Conservation (phyloP, 2,888 invertebrate genomes). For the Pandemis heparana region DNA sequence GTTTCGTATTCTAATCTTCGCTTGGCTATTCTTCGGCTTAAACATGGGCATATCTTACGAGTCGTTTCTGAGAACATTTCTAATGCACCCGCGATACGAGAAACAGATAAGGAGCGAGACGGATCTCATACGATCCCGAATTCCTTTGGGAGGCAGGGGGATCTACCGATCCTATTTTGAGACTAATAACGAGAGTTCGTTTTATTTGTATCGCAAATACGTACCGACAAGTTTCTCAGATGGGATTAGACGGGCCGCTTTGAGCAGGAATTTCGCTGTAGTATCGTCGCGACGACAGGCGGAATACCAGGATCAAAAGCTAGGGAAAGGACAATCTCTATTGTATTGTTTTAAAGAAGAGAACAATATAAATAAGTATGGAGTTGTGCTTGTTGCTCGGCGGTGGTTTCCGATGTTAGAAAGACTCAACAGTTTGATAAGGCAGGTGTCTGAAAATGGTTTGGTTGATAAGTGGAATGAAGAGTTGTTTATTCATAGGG, state of each 20-base stretch:
- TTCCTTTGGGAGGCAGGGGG: conserved; percentile 79
- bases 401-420: conserved; percentile 80
- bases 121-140: conserved; percentile 75
- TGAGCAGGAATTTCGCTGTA: conserved; percentile 75
- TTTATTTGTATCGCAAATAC: conserved; percentile 82
- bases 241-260: conserved; percentile 72
- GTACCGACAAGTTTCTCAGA: conserved; percentile 73
- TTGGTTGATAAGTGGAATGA: conserved; percentile 81
- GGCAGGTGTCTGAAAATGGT: conserved; percentile 80
- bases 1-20: conserved; percentile 76
- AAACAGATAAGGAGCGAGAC: conserved; percentile 79
- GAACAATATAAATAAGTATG: conserved; percentile 80
- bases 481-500: conserved; percentile 70
- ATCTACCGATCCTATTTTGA: conserved; percentile 82
- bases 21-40: conserved; percentile 80
- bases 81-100: conserved; percentile 82
- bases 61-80: conserved; percentile 80
- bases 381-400: conserved; percentile 76
- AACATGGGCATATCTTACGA: conserved; percentile 82
- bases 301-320: conserved; percentile 75
- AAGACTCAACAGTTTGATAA: conserved; percentile 76
- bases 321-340: conserved; percentile 74
- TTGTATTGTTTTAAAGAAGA: conserved; percentile 80
- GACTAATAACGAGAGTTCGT: conserved; percentile 77
- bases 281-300: conserved; percentile 78